Base-by-base conservation (phyloP, 2,113 vertebrate genomes). In the Neodon shergylaensis region DNA sequence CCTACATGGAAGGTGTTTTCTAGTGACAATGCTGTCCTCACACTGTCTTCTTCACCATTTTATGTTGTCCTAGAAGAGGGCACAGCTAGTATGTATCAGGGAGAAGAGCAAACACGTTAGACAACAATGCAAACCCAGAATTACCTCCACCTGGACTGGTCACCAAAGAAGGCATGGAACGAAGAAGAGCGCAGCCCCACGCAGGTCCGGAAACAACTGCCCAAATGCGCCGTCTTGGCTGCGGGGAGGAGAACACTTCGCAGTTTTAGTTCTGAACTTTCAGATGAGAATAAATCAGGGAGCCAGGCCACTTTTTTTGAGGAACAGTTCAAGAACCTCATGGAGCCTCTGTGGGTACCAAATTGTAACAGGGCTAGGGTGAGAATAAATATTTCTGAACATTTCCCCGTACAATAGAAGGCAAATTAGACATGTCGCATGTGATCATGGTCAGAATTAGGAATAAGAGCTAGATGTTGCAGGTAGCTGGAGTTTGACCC, bases 71-170 rank as follows among this genome's bases (percentile, higher is more conserved):
- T 66, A n/a, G 44, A 61, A 91, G 82, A 95, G 77, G 54, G 88
- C 21, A 52, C 52, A 70, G 87, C 81, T 79, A 84, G 21, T n/a
- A 63, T 44, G 36, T 82, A 61, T 31, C 73, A 70, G 44, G 13
- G 90, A 90, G 74, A 88, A 16, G 61, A 76, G 42, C 85, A 47
- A 47, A 24, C 11, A 63, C 47, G 3, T 89, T 89, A 84, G 66
- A 72, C 68, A 73, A 72, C 22, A 84, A 66, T 42, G n/a, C 68
- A 33, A 90, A 72, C 44, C 22, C 28, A 84, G 70, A 68, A 58
- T 79, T 90, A 22, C 90, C 66, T 93, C 68, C 87, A 78, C 14
- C 9, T 93, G 78, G 47, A 93, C 42, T 19, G 7, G 26, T 97
- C 52, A 49, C 42, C 58, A 61, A 66, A 88, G 58, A 89, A 90